phyloP scores from a whole-genome alignment of 2,797 vertebrate genomes.

The Diplodus puntazzo region DNA sequence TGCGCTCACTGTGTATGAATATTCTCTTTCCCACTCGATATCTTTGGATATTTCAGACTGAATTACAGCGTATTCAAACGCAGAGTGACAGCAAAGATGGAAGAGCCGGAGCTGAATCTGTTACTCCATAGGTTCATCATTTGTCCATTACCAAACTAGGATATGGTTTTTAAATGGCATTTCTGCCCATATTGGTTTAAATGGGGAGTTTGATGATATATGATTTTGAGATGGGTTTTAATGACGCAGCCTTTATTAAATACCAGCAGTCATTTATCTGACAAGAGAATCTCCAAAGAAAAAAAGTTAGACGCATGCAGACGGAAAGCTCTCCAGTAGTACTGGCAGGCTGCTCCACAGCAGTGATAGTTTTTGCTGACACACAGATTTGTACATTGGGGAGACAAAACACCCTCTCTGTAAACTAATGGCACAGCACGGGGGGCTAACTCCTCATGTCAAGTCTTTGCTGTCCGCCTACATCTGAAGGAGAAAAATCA shows the following conservation, averaged over 20 bases:
- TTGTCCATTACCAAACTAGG: constrained; percentile 13
- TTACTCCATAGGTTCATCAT: constrained; percentile 25
- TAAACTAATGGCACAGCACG: too few relatives aligned
- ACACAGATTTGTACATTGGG: too few relatives aligned
- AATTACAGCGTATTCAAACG: not conserved
- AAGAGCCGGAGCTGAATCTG: not conserved
- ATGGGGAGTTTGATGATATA: constrained; percentile 32
- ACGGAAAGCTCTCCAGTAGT: not conserved
- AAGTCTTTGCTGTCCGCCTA: too few relatives aligned
- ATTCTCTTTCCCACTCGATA: not conserved
- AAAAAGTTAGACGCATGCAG: not conserved
- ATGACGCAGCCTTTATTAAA: constrained; percentile 24
- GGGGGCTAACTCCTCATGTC: too few relatives aligned
- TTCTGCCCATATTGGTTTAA: constrained; percentile 27
- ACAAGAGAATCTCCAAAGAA: not conserved
- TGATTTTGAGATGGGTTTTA: constrained; percentile 28
- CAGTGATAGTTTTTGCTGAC: not conserved
- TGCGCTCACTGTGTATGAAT: not conserved
- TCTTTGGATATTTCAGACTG: not conserved
- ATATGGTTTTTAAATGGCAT: constrained; percentile 39
- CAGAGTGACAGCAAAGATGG: constrained; percentile 33
- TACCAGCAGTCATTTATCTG: constrained; percentile 8
- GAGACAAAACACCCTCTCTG: too few relatives aligned
- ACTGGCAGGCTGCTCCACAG: not conserved
- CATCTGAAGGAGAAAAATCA: too few relatives aligned